Percentiles rank a stretch among this genome's conserved stretches.
phyloP scores from a whole-genome alignment of 2,113 vertebrate species.

The Cebidichthys violaceus region DNA sequence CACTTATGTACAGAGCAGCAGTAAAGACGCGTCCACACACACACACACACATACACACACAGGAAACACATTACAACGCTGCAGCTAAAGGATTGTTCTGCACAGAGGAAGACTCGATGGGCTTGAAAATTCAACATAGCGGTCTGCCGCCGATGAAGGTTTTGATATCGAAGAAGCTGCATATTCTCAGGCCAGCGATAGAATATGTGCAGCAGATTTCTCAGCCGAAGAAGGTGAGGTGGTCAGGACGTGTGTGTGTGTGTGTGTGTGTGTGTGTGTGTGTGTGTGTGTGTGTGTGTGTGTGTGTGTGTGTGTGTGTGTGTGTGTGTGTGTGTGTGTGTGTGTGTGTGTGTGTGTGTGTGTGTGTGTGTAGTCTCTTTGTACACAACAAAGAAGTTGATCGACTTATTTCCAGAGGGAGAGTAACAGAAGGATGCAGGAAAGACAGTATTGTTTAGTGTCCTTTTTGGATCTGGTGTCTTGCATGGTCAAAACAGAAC shows the following conservation, averaged over 20 bases:
- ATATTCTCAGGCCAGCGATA: constrained; percentile 72
- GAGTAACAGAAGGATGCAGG: background rate
- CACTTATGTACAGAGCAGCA: constrained; percentile 30
- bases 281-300: too few relatives aligned
- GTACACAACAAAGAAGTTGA: background rate
- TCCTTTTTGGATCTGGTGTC: background rate
- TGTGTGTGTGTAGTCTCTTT: background rate
- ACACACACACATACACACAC: background rate
- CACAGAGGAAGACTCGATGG: constrained; percentile 54
- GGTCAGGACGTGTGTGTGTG: background rate
- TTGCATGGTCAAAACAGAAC: background rate
- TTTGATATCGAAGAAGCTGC: constrained; percentile 77
- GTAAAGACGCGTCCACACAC: constrained; percentile 10
- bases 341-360: too few relatives aligned
- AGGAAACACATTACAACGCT: background rate
- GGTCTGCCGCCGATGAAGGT: constrained; percentile 66
- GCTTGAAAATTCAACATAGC: constrained; percentile 68
- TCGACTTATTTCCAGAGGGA: background rate
- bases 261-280: background rate
- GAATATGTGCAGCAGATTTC: constrained; percentile 71
- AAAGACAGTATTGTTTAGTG: background rate
- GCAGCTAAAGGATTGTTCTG: constrained; percentile 2
- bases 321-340: background rate
- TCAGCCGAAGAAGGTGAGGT: constrained; percentile 72
- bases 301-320: background rate